phyloP scores from a whole-genome alignment of 2,797 vertebrate genomes.

The Myiothlypis chrysogaster region DNA sequence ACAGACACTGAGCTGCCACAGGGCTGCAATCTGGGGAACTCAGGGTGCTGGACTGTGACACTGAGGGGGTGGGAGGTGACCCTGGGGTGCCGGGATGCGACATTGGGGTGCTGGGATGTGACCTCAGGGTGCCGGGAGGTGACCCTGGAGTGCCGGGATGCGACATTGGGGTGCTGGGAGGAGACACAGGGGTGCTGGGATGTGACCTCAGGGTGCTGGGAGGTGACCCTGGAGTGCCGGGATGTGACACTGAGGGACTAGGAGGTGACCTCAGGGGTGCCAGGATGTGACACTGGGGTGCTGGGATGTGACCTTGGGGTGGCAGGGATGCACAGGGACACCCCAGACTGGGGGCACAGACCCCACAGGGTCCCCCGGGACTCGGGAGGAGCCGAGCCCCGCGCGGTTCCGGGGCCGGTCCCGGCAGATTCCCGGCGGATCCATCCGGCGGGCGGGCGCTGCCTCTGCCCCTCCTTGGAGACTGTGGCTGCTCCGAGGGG shows the following conservation, averaged over 20 bases:
- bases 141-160: not conserved
- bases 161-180: fast-evolving
- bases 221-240: fast-evolving
- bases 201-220: no score
- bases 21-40: fast-evolving
- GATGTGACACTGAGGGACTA: no score
- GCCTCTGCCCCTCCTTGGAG: not conserved
- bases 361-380: fast-evolving
- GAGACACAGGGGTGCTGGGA: fast-evolving
- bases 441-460: not conserved
- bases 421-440: not conserved
- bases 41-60: fast-evolving
- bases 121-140: fast-evolving
- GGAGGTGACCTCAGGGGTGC: no score
- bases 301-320: no score
- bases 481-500: not conserved
- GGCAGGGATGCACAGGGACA: no score
- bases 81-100: fast-evolving
- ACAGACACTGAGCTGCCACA: not conserved
- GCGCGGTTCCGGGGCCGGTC: fast-evolving
- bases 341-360: fast-evolving
- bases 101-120: no score
- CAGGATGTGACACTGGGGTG: not conserved
- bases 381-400: not conserved
- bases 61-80: fast-evolving